These are phyloP conservation scores for Cartodere bifasciata DNA, from an alignment of 2,888 invertebrate species.

Conservation along the genomic window DNA sequence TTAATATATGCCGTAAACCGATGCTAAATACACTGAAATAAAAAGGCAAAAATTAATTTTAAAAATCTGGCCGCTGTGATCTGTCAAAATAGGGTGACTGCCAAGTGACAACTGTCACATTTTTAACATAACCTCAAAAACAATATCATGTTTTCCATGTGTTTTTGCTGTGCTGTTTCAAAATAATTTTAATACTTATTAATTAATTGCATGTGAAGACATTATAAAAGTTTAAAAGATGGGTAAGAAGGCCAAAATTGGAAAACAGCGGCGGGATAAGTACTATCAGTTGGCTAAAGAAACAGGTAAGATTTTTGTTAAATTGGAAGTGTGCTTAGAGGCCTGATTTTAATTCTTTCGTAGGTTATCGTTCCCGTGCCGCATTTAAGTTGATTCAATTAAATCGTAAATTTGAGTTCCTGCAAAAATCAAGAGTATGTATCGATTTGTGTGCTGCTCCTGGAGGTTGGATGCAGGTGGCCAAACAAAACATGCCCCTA, in stretches of 20 bases:
- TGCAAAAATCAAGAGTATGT: conserved; percentile 91
- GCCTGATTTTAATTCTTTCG: too few species aligned
- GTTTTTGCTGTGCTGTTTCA: too few species aligned
- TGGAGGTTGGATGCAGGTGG: conserved; percentile 99
- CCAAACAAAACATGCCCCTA: conserved; percentile 93
- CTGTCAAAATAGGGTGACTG: too few species aligned
- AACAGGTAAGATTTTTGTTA: conserved; percentile 55
- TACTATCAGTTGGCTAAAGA: conserved; percentile 98
- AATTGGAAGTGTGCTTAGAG: background rate
- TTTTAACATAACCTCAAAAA: too few species aligned
- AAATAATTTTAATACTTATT: too few species aligned
- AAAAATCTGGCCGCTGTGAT: too few species aligned
- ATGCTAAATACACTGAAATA: too few species aligned
- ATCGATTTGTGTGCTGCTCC: conserved; percentile 98
- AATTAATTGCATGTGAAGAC: too few species aligned
- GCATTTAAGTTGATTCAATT: conserved; percentile 99
- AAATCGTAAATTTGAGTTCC: conserved; percentile 92
- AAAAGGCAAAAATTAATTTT: too few species aligned
- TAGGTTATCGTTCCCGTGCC: conserved; percentile 92
- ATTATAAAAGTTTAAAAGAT: conserved; percentile 47
- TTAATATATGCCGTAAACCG: too few species aligned
- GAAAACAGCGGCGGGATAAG: conserved; percentile 97
- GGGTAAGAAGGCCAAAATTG: conserved; percentile 92
- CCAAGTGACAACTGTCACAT: too few species aligned
- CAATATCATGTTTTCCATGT: too few species aligned